phyloP scores from a whole-genome alignment of 2,888 invertebrate genomes.

The Dicyrtomina minuta region DNA sequence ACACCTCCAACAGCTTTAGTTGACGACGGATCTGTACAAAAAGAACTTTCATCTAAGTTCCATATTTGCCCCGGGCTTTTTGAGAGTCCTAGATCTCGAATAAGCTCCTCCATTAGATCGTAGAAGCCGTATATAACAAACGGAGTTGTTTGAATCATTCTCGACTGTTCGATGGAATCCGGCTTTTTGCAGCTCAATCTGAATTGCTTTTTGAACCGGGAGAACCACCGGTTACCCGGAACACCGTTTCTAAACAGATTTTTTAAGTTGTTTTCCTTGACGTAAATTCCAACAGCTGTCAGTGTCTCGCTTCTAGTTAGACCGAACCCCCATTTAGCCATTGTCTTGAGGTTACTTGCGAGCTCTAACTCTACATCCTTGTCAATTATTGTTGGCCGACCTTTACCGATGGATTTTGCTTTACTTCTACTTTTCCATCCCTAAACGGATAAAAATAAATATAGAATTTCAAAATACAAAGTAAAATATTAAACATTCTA shows the following conservation, averaged over 20 bases:
- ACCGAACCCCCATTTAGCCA: constrained; percentile 23
- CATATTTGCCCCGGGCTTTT: constrained; percentile 42
- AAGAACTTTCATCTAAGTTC: constrained; percentile 53
- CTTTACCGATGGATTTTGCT: background rate
- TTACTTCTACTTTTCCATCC: too few relatives aligned
- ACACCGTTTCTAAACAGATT: constrained; percentile 8
- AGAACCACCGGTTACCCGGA: constrained; percentile 7
- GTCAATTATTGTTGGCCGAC: background rate
- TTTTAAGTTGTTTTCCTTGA: background rate
- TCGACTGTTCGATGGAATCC: background rate
- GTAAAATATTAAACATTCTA: too few relatives aligned
- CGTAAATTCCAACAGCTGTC: background rate
- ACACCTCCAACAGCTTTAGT: background rate
- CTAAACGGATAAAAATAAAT: too few relatives aligned
- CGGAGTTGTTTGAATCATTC: constrained; percentile 50
- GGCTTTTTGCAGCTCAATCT: background rate
- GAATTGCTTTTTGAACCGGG: background rate
- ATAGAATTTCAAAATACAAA: too few relatives aligned
- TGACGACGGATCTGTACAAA: constrained; percentile 28
- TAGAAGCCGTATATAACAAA: constrained; percentile 49
- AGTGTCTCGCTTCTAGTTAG: background rate
- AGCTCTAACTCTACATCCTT: background rate
- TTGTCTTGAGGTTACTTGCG: background rate
- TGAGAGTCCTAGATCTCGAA: constrained; percentile 35
- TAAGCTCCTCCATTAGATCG: constrained; percentile 43